These are phyloP conservation scores for Onychostoma macrolepis DNA, from an alignment of 2,113 vertebrate species.

Conservation along the genomic window DNA sequence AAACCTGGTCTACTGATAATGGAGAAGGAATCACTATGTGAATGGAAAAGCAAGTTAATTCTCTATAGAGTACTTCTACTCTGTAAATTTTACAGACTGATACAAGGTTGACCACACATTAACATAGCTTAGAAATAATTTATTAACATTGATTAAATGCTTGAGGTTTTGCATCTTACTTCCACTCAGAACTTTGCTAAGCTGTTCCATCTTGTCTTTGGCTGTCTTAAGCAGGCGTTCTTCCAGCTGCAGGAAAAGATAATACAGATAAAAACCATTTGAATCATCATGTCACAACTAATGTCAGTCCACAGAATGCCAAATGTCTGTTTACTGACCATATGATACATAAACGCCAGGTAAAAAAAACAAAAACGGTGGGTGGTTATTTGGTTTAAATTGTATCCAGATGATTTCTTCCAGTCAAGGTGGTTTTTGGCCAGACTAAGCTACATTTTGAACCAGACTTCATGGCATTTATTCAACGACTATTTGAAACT, in stretches of 20 bases:
- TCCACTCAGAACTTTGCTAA: slow-evolving; percentile 94
- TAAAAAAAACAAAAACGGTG: neutral
- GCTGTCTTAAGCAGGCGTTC: slow-evolving; percentile 97
- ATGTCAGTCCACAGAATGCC: neutral
- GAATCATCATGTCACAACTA: neutral
- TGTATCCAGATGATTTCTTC: neutral
- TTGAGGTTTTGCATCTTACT: slow-evolving; percentile 78
- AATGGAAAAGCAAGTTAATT: neutral
- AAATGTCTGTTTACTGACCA: neutral
- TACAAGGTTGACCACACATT: neutral
- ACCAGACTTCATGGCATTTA: neutral
- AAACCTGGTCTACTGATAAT: neutral
- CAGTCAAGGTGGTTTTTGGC: neutral
- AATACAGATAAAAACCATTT: neutral
- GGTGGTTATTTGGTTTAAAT: neutral
- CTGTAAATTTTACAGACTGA: neutral
- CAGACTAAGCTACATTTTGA: neutral
- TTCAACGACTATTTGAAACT: neutral
- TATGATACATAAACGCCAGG: neutral
- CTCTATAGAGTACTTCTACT: slow-evolving; percentile 84
- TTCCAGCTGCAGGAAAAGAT: slow-evolving; percentile 82
- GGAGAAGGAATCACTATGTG: neutral
- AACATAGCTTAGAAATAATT: neutral
- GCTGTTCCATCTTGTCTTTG: slow-evolving; percentile 99
- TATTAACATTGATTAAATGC: slow-evolving; percentile 4